Evolutionary conservation across 1,140 invertebrate species (phyloP).

Genomic region (Hycleus cichorii): DNA sequence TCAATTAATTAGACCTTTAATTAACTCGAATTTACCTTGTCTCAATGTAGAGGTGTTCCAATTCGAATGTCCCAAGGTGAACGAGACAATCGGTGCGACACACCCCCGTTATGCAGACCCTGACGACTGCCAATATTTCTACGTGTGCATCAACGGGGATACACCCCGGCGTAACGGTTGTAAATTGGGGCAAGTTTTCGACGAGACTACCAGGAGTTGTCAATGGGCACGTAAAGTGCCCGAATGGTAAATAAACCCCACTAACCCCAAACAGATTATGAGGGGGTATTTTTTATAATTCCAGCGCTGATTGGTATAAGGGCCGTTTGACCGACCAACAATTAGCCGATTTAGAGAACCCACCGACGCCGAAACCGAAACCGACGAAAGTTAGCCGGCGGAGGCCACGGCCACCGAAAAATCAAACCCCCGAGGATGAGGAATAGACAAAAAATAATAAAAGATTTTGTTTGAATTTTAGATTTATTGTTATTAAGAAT

Average conservation of each 20-base stretch:
- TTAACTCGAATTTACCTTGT: not conserved
- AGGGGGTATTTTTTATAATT: constrained; percentile 29
- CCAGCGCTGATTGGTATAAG: constrained; percentile 80
- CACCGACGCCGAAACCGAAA: constrained; percentile 55
- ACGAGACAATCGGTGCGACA: constrained; percentile 60
- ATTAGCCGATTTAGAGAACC: constrained; percentile 68
- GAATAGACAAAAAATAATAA: not conserved
- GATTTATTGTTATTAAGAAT: too few relatives aligned
- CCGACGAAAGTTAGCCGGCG: constrained; percentile 49
- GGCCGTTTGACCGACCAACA: constrained; percentile 72
- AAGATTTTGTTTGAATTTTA: too few relatives aligned
- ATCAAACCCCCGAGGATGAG: not conserved
- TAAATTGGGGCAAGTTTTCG: constrained; percentile 85
- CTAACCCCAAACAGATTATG: not conserved
- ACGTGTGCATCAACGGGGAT: constrained; percentile 83
- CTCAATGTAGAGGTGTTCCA: constrained; percentile 64
- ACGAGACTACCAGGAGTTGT: constrained; percentile 72
- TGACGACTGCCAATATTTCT: constrained; percentile 89
- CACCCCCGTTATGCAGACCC: constrained; percentile 81
- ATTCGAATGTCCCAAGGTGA: constrained; percentile 76
- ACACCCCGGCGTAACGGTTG: constrained; percentile 76
- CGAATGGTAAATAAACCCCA: constrained; percentile 63
- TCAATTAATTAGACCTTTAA: not conserved
- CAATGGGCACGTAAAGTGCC: constrained; percentile 85
- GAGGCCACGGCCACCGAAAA: constrained; percentile 39